Base-by-base conservation (phyloP, 23 tunicate species). In the Ascidia mentula region DNA sequence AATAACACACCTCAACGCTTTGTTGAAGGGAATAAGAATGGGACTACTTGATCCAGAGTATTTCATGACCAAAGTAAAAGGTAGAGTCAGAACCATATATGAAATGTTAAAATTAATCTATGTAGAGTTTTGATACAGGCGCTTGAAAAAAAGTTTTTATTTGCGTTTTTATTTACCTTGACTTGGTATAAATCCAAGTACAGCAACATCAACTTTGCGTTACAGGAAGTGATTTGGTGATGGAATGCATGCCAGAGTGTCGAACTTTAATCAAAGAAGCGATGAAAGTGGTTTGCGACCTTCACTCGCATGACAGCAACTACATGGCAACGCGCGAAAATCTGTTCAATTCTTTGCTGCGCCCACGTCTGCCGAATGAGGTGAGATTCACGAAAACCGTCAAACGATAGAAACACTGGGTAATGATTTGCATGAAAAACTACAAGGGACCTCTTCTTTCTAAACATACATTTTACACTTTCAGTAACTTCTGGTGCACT, bases 31-130 rank as follows among this genome's bases (percentile, higher is more conserved):
- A 26, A 82, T 87, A 35, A 78, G 97, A 28, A 31, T 92, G 59
- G 97, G 97, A 2, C 38, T 92, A 26, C 83, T 92, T 0, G 97
- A 92, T 18, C 97, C 97, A 0, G 97, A 92, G 75, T 92, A 92
- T 38, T 92, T 92, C 69, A 92, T 92, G 92, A 92, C 88, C 15
- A 92, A 92, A 84, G 88, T 92, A 0, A 92, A 92, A 87, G 97
- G 97, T 87, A 53, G 24, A 6, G 1, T 5, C n/a, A n/a, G n/a
- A n/a, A n/a, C n/a, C n/a, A n/a, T n/a, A n/a, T n/a, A n/a, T n/a
- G n/a, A n/a, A n/a, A n/a, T n/a, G n/a, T n/a, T n/a, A n/a, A n/a
- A n/a, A n/a, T n/a, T n/a, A n/a, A n/a, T n/a, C n/a, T n/a, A n/a
- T n/a, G n/a, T n/a, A n/a, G n/a, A n/a, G n/a, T n/a, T n/a, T n/a